phyloP scores from a whole-genome alignment of 2,888 invertebrate genomes.

The Tubiluchus corallicola region DNA sequence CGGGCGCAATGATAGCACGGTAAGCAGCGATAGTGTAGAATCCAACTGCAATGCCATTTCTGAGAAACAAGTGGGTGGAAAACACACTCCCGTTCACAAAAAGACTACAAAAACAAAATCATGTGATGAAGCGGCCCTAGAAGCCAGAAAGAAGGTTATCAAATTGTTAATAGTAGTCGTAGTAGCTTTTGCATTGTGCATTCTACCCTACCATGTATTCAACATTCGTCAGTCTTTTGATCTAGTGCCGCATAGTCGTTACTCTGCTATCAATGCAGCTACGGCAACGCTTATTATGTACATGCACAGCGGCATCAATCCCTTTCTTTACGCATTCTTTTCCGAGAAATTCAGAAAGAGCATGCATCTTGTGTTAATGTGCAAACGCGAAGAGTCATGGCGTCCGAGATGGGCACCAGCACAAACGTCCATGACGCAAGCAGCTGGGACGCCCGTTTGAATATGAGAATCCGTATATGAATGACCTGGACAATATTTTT shows the following conservation, averaged over 20 bases:
- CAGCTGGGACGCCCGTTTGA: no score
- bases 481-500: no score
- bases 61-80: no score
- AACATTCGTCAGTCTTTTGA: background rate
- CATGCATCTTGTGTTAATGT: background rate
- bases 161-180: conserved; percentile 74
- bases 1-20: background rate
- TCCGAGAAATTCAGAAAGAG: background rate
- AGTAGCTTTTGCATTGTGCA: conserved; percentile 67
- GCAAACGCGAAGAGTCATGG: no score
- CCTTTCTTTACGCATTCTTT: background rate
- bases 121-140: background rate
- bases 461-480: no score
- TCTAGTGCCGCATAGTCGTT: background rate
- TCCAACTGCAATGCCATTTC: no score
- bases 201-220: conserved; percentile 60
- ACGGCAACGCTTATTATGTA: background rate
- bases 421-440: no score
- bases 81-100: background rate
- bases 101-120: background rate
- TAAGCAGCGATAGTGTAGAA: background rate
- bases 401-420: no score
- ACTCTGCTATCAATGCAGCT: background rate
- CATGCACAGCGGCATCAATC: background rate
- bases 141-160: conserved; percentile 52